phyloP scores from a whole-genome alignment of 2,797 vertebrate genomes.

The Staurois parvus region DNA sequence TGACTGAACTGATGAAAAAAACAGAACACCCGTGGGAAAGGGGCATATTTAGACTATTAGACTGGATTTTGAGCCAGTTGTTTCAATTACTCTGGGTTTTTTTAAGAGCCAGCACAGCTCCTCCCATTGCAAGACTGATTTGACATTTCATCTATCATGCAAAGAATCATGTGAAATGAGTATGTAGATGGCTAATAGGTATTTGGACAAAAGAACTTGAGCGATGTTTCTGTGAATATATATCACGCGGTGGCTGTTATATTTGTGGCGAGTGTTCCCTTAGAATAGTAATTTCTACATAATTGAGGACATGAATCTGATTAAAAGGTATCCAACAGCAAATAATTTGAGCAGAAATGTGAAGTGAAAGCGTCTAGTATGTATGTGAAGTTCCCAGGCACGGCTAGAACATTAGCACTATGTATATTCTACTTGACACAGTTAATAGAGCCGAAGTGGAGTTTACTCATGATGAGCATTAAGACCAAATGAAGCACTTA shows the following conservation, averaged over 20 bases:
- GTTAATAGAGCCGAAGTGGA: slow-evolving; percentile 33
- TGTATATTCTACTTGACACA: slow-evolving; percentile 46
- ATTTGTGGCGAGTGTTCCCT: not conserved
- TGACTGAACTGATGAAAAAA: no score
- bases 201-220: no score
- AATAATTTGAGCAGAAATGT: not conserved
- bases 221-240: no score
- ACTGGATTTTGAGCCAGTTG: no score
- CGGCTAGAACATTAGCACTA: not conserved
- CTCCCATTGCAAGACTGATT: no score
- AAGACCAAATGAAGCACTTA: slow-evolving; percentile 26
- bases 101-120: no score
- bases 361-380: not conserved
- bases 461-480: slow-evolving; percentile 42
- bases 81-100: no score
- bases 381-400: not conserved
- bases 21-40: no score
- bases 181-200: no score
- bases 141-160: no score
- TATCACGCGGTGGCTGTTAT: not conserved
- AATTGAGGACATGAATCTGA: slow-evolving; percentile 11
- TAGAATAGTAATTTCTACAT: not conserved
- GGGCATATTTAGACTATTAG: no score
- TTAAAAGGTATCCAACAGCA: slow-evolving; percentile 10
- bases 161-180: no score